Base-by-base conservation (phyloP, 1,140 invertebrate genomes). In the Zophobas atratus region DNA sequence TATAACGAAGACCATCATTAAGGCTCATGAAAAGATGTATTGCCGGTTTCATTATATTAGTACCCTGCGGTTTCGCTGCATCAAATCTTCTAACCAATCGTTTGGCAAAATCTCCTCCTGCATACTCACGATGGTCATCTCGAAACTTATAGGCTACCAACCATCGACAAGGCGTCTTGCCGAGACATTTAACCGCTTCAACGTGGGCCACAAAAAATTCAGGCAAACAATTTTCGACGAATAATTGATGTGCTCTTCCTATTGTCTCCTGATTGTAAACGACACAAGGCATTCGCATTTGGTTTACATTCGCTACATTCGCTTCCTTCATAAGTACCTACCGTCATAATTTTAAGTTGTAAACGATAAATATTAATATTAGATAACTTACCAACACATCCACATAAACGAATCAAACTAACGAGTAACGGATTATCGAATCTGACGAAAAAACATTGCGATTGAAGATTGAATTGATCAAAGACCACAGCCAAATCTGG, bases 1-100 rank as follows among this genome's bases (percentile, higher is more conserved):
- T 34, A 70, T 70, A 70, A 6, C 63, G 36, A n/a, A 1, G 63
- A 43, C 63, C 63, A 70, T 70, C 63, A 70, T 70, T 70, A 70
- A 36, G 32, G 20, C 1, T 32, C 34, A 70, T 39, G 8, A 35
- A n/a, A 34, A 70, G 36, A 34, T 6, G 38, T 32, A 70, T 70
- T 34, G 33, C 63, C 36, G 63, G 57, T 32, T 63, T 63, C 57
- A 63, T 63, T 8, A 63, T 20, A 6, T 6, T 63, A 3, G 57
- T 63, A 32, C 63, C 36, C 36, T 1, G 33, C 32, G 63, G 63
- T 70, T 70, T 70, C 20, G 8, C 34, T 8, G 63, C 63, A 70
- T 1, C 63, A 70, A 70, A 49, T 33, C 63, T 70, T 70, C 63
- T 70, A 3, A 70, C 39, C 8, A 70, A n/a, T 70, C 36, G 35